These are phyloP conservation scores for Epizoanthus illoricatus DNA, from an alignment of 92 coral and sea anemone species.

Conservation along the genomic window DNA sequence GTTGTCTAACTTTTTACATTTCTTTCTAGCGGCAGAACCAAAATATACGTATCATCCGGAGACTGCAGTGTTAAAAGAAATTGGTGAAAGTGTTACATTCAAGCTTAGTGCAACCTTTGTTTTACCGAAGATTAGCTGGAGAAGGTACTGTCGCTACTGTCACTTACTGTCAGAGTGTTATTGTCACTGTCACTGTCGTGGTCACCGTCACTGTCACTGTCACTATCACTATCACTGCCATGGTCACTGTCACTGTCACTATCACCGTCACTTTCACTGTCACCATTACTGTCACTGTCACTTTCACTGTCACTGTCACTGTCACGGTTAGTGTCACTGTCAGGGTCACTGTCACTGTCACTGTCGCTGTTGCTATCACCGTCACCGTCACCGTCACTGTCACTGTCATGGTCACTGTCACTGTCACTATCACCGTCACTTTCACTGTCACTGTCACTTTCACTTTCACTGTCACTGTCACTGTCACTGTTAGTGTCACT, in stretches of 20 bases:
- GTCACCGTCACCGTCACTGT: no score
- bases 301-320: background rate
- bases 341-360: no score
- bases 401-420: no score
- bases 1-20: no score
- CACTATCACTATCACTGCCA: background rate
- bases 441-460: no score
- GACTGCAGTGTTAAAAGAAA: background rate
- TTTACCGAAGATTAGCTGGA: conserved; percentile 19
- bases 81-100: conserved; percentile 25
- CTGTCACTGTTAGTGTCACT: no score
- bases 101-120: background rate
- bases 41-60: background rate
- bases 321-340: no score
- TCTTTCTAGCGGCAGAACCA: conserved; percentile 13
- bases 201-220: background rate
- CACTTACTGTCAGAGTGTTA: background rate
- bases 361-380: no score
- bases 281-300: background rate
- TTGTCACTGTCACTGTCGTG: background rate
- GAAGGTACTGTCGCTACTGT: background rate
- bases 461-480: no score
- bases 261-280: background rate
- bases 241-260: background rate
- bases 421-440: no score